These are phyloP conservation scores for Bombus balteatus DNA, from an alignment of 1,140 invertebrate species.

Conservation along the genomic window DNA sequence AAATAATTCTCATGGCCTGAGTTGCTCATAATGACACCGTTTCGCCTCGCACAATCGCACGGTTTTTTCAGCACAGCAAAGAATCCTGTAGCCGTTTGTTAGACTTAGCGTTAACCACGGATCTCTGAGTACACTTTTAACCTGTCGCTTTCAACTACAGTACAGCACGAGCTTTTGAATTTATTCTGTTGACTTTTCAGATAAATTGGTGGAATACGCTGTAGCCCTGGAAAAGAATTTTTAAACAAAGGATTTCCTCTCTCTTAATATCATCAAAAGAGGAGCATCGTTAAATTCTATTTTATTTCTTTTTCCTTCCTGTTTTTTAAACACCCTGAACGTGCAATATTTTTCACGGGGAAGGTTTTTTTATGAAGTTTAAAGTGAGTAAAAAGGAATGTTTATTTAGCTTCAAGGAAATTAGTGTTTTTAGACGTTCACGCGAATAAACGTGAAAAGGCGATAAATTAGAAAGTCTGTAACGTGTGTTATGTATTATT, in stretches of 20 bases:
- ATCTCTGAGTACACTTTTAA: not conserved
- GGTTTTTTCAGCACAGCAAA: not conserved
- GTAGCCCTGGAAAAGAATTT: not conserved
- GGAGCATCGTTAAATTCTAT: not conserved
- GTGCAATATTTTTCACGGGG: not conserved
- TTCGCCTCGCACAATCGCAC: not conserved
- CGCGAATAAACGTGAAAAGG: not conserved
- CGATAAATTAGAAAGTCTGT: accelerated
- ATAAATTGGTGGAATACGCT: not conserved
- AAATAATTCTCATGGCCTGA: not conserved
- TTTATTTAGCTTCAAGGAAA: not conserved
- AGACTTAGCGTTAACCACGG: not conserved
- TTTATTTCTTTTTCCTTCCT: not conserved
- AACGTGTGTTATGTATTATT: not conserved
- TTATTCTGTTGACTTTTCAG: not conserved
- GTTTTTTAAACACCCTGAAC: not conserved
- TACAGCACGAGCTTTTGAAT: not conserved
- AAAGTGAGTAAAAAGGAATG: not conserved
- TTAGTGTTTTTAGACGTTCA: too few species aligned
- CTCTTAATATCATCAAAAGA: not conserved
- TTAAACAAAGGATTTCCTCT: not conserved
- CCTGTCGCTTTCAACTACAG: not conserved
- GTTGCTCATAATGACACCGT: not conserved
- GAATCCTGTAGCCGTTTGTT: not conserved
- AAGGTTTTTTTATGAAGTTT: not conserved